A percentile compares a stretch with the other conserved stretches of the same genome.
These are phyloP conservation scores for Yponomeuta evonymella DNA, from an alignment of 2,888 invertebrate species.

Conservation along the genomic window DNA sequence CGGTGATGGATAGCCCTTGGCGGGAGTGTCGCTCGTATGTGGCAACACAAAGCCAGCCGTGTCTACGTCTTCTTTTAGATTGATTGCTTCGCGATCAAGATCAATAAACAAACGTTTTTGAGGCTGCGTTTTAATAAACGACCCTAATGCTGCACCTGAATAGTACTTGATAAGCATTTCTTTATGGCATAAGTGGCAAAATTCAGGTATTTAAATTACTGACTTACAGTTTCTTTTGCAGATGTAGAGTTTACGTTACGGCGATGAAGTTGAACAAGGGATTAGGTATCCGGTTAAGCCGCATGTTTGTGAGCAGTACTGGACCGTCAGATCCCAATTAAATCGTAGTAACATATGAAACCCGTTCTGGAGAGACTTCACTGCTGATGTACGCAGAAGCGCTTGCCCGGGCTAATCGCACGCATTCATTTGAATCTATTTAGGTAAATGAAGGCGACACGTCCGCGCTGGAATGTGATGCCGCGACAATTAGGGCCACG, in stretches of 20 bases:
- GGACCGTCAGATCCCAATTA: slow-evolving; percentile 47
- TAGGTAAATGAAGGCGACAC: slow-evolving; percentile 48
- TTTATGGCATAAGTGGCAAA: too few species aligned
- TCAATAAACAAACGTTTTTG: slow-evolving; percentile 22
- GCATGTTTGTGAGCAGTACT: slow-evolving; percentile 21
- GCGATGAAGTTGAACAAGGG: too few species aligned
- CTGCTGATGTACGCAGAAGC: slow-evolving; percentile 34
- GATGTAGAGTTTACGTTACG: too few species aligned
- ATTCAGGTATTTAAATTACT: too few species aligned
- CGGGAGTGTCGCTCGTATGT: slow-evolving; percentile 32
- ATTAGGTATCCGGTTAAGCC: not conserved
- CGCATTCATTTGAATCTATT: slow-evolving; percentile 61
- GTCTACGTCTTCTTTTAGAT: slow-evolving; percentile 30
- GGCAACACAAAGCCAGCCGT: slow-evolving; percentile 34
- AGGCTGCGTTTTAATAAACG: slow-evolving; percentile 15
- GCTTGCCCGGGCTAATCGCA: slow-evolving; percentile 40
- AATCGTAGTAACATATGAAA: slow-evolving; percentile 50
- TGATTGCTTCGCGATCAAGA: slow-evolving; percentile 28
- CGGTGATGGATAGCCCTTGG: slow-evolving; percentile 31
- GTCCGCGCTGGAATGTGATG: slow-evolving; percentile 38
- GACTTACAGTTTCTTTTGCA: too few species aligned
- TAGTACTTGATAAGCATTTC: too few species aligned
- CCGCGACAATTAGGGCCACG: slow-evolving; percentile 11
- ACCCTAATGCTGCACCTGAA: too few species aligned
- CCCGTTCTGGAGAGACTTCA: slow-evolving; percentile 35